Evolutionary conservation across 2,113 vertebrate genomes (phyloP), one percentile per base, ranked within the genome.

Genomic region (Dryoscopus gambensis): DNA sequence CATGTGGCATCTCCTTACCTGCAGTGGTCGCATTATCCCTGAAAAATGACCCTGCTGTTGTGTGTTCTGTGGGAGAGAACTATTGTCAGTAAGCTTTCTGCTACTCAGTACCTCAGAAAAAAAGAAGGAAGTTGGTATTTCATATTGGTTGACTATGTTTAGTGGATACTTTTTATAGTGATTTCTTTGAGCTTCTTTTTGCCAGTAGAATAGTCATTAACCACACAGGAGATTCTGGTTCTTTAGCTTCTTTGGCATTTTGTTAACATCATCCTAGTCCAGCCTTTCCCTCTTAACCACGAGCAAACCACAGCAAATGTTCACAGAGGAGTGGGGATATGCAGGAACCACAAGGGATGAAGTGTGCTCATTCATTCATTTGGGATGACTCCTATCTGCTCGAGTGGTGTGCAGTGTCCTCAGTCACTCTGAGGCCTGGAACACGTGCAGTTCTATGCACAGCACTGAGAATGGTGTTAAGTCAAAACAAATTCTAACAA

Each of bases 381-480:
- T 67, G 47, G n/a, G 39, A 59, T 79, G 78, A 63, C 23, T 70
- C 30, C 44, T n/a, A 5, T 0, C 1, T 14, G 4, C 11, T 20
- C 0, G 1, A 81, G 27, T 2, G 2, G 50, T 11, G 16, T 42
- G 35, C 39, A 52, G 2, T 28, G 60, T 39, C 28, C 31, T 67
- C 37, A 25, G n/a, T n/a, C 31, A 31, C 33, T 71, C 24, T 87
- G 56, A 87, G 62, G 12, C 17, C 24, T 57, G 39, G 28, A 86
- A 52, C 15, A 15, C 15, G 19, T 59, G 30, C 33, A 49, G 1
- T 46, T 88, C 67, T 73, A 9, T 75, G 47, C 24, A 35, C 21
- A 71, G 7, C 56, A 47, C 49, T 39, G 28, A 81, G 44, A 79
- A 40, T 2, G 1, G 5, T 59, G 30, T 37, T 35, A 67, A 10